Percentiles rank a stretch among this genome's conserved stretches.
Conservation (phyloP, 2,888 invertebrate genomes). For the Blastobasis adustella region DNA sequence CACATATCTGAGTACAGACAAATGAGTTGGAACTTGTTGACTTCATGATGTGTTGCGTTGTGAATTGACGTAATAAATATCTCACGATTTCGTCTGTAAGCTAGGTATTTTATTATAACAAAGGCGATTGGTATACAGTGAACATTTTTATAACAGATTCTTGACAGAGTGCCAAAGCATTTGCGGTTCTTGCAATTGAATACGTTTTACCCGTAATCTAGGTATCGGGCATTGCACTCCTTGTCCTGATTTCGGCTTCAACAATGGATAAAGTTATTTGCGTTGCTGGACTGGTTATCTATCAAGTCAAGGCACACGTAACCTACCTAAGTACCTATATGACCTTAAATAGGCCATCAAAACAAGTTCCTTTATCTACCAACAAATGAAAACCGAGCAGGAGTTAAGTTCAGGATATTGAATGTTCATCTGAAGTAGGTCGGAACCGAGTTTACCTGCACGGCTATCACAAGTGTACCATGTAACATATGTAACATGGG, state of each 20-base stretch:
- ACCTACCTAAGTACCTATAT: background rate
- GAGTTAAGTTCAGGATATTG: too few species aligned
- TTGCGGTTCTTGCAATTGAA: constrained; percentile 20
- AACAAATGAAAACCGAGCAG: too few species aligned
- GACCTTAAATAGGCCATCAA: too few species aligned
- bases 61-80: background rate
- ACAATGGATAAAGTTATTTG: constrained; percentile 12
- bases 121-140: constrained; percentile 23
- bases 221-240: constrained; percentile 39
- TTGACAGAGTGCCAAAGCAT: constrained; percentile 27
- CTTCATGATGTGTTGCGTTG: too few species aligned
- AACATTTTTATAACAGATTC: constrained; percentile 22
- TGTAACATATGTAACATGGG: too few species aligned
- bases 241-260: constrained; percentile 31
- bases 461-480: too few species aligned
- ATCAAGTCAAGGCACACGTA: background rate
- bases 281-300: background rate
- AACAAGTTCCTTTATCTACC: too few species aligned
- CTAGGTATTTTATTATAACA: constrained; percentile 4
- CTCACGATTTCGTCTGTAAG: background rate
- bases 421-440: too few species aligned
- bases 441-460: too few species aligned
- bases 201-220: constrained; percentile 17
- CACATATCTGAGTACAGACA: too few species aligned
- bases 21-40: too few species aligned